These are phyloP conservation scores for Darevskia nairensis DNA, from an alignment of 2,797 vertebrate species.

Conservation along the genomic window DNA sequence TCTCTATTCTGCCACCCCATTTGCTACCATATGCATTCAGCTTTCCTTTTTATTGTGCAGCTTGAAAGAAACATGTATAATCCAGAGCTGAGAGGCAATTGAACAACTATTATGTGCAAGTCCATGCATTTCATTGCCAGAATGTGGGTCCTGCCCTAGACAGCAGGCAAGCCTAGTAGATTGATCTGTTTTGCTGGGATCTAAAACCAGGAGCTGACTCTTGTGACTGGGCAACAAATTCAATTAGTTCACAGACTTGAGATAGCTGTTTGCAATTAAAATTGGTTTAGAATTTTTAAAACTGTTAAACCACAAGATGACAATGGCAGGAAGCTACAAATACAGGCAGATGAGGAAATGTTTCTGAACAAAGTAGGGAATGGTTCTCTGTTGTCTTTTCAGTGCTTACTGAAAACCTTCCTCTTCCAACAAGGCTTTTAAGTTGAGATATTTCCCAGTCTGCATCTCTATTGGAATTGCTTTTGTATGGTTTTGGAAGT, in stretches of 20 bases:
- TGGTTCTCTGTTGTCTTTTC: no score
- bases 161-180: neutral
- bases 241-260: neutral
- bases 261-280: neutral
- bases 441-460: no score
- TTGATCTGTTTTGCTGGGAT: neutral
- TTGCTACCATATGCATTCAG: neutral
- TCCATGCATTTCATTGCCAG: no score
- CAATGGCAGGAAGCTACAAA: neutral
- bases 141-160: neutral
- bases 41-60: neutral
- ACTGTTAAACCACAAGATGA: neutral
- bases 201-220: neutral
- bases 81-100: neutral
- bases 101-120: neutral
- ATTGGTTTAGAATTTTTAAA: neutral
- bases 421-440: no score
- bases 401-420: no score
- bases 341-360: neutral
- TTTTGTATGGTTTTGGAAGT: no score
- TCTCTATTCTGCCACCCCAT: neutral
- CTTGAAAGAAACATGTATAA: neutral
- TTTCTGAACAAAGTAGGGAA: neutral
- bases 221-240: no score
- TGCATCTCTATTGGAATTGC: no score